phyloP scores from a whole-genome alignment of 2,888 invertebrate genomes.

The Bembecia ichneumoniformis region DNA sequence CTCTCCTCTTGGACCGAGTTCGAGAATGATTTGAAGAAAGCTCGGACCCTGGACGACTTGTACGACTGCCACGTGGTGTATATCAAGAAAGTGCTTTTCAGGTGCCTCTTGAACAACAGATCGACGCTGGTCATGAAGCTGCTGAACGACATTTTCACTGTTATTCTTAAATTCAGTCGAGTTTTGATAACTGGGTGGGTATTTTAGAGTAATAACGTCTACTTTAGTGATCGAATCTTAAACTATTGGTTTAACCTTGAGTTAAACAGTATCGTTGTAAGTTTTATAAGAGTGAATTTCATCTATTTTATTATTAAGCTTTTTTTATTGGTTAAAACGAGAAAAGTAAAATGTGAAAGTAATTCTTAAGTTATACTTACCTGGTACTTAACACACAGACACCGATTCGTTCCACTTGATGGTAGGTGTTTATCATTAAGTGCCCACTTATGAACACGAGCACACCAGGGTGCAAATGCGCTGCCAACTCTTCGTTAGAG shows the following conservation, averaged over 20 bases:
- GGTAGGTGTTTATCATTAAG: too few species aligned
- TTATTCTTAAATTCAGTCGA: constrained; percentile 79
- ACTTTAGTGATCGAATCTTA: too few species aligned
- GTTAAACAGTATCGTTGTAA: too few species aligned
- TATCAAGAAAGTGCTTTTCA: constrained; percentile 80
- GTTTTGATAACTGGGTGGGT: constrained; percentile 68
- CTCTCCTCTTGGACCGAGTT: constrained; percentile 83
- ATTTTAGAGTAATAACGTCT: not conserved
- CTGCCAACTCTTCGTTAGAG: too few species aligned
- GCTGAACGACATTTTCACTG: constrained; percentile 79
- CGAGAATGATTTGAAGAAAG: constrained; percentile 76
- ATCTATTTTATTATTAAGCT: not conserved
- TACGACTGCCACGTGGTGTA: constrained; percentile 81
- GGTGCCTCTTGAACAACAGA: constrained; percentile 80
- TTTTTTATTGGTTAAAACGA: too few species aligned
- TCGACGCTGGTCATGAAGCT: constrained; percentile 78
- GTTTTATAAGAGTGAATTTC: not conserved
- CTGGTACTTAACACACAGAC: too few species aligned
- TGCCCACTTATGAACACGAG: too few species aligned
- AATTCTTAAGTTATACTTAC: too few species aligned
- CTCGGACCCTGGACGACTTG: constrained; percentile 79
- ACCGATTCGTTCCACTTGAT: too few species aligned
- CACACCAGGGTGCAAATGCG: too few species aligned
- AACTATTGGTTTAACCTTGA: too few species aligned
- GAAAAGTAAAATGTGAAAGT: too few species aligned